Percentiles rank a stretch among this genome's conserved stretches.
Conservation (phyloP, 1,140 invertebrate genomes). For the Littorina saxatilis region DNA sequence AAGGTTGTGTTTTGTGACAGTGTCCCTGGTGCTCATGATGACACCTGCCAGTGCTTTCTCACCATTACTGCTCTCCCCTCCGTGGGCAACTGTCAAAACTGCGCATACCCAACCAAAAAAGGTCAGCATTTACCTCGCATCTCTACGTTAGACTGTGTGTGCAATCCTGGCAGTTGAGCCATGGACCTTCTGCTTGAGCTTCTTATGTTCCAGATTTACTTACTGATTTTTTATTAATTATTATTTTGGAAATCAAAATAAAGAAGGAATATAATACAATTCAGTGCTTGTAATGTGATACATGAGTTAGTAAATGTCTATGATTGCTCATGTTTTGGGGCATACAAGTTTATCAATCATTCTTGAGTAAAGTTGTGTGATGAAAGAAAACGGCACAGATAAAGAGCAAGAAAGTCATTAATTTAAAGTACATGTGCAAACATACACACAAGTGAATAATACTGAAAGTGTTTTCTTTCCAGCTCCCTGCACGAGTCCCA, state of each 20-base stretch:
- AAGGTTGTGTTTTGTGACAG: conserved; percentile 50
- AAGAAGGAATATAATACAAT: background rate
- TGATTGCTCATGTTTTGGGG: no score
- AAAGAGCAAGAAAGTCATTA: background rate
- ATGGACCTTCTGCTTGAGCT: no score
- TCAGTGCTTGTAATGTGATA: no score
- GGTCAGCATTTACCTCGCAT: conserved; percentile 7
- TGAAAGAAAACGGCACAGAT: no score
- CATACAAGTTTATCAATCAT: no score
- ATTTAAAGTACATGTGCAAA: background rate
- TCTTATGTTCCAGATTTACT: no score
- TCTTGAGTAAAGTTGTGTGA: no score
- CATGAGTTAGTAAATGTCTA: no score
- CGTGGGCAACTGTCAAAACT: conserved; percentile 78
- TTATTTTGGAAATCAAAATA: background rate
- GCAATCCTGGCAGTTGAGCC: no score
- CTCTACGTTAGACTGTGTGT: no score
- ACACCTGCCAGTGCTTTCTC: conserved; percentile 78
- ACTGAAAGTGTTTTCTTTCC: no score
- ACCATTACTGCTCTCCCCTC: conserved; percentile 79
- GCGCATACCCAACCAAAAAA: conserved; percentile 33
- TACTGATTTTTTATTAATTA: background rate
- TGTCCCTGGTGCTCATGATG: conserved; percentile 66
- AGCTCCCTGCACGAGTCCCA: conserved; percentile 40
- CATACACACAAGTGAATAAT: background rate